Evolutionary conservation across 2,797 vertebrate genomes (phyloP).

Genomic region (Petrocephalus schoutedeni): DNA sequence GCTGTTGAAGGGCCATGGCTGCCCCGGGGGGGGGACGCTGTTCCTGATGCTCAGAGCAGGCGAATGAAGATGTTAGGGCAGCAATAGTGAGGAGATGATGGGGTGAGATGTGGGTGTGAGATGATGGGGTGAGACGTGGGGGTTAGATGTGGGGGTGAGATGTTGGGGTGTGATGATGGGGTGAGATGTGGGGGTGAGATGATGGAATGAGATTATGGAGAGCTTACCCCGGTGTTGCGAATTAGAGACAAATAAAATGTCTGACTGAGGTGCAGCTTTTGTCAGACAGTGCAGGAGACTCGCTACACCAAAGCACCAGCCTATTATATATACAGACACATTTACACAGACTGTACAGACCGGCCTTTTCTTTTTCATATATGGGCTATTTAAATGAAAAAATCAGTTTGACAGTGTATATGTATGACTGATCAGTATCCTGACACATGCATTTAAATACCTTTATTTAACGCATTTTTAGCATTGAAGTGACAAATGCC

Average conservation of each 20-base stretch:
- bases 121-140: background rate
- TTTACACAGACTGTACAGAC: background rate
- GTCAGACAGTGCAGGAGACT: background rate
- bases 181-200: background rate
- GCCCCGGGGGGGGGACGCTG: too few relatives aligned
- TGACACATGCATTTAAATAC: background rate
- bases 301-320: background rate
- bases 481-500: background rate
- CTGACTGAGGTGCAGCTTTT: background rate
- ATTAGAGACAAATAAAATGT: background rate
- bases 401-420: background rate
- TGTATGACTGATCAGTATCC: background rate
- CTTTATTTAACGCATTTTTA: background rate
- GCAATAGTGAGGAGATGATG: background rate
- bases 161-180: background rate
- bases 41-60: background rate
- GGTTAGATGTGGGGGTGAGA: background rate
- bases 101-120: background rate
- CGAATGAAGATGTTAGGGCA: background rate
- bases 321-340: background rate
- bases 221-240: background rate
- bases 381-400: background rate
- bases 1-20: background rate
- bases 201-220: background rate
- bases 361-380: background rate